Percentiles rank a stretch among this genome's conserved stretches.
Conservation (phyloP, 2,888 invertebrate species). For the Lochmaea crataegi region DNA sequence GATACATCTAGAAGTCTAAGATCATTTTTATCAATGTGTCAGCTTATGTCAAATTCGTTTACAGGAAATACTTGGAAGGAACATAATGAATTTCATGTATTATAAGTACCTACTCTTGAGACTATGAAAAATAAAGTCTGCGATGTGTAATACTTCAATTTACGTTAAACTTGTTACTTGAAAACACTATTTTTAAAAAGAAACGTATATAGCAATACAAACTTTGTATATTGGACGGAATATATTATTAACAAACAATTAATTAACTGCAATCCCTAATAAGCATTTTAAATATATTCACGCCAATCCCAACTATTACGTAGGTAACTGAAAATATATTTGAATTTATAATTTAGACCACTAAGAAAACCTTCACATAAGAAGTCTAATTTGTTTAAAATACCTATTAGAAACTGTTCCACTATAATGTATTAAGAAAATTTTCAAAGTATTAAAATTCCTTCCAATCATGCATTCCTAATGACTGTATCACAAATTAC, state of each 20-base stretch:
- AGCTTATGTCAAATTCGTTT: background rate
- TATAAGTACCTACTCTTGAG: background rate
- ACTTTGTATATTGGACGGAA: conserved; percentile 21
- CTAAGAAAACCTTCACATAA: too few species aligned
- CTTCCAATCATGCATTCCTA: too few species aligned
- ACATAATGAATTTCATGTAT: background rate
- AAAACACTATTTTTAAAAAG: too few species aligned
- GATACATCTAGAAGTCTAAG: too few species aligned
- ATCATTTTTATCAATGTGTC: too few species aligned
- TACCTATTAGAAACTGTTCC: background rate
- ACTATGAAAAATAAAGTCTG: background rate
- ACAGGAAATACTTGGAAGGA: background rate
- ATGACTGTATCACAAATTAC: background rate
- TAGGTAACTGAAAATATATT: conserved; percentile 1
- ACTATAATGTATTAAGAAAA: too few species aligned
- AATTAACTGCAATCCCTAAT: conserved; percentile 20
- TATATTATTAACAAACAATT: conserved; percentile 9
- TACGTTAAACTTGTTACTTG: background rate
- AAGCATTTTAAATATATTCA: too few species aligned
- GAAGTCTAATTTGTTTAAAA: background rate
- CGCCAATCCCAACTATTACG: too few species aligned
- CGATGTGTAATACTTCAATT: background rate
- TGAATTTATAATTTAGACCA: conserved; percentile 13
- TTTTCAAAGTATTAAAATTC: too few species aligned
- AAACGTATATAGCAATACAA: too few species aligned